Base-by-base conservation (phyloP, 2,797 vertebrate genomes). In the Falco peregrinus region DNA sequence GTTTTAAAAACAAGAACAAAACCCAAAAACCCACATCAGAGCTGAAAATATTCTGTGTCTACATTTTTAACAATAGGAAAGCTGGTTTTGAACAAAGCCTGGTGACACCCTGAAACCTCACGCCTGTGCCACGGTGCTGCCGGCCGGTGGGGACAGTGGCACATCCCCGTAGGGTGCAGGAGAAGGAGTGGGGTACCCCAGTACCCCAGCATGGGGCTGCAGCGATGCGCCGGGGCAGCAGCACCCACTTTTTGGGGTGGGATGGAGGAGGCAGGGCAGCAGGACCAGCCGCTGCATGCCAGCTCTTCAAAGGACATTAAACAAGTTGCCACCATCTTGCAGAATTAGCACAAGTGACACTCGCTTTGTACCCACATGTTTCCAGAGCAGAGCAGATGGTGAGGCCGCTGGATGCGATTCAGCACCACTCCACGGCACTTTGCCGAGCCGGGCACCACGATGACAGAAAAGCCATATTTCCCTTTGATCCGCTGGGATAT, bases 281-380 rank as follows among this genome's bases (percentile, higher is more conserved):
- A 4, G 51, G 37, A 73, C 88, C 33, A 18, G 75, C 90, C 16
- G 3, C 79, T 10, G 9, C 3, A 0, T 33, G 39, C 73, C 81
- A 51, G 74, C 84, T 48, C 71, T 50, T 79, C 80, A 25, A 6
- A 59, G 65, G 78, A 13, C 78, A 67, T 50, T 28, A 37, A 93
- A 83, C 6, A 15, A 4, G 48, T 17, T 28, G 78, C 89, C 94
- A 69, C 56, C 25, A 0, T 13, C 31, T 45, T 37, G 35, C n/a
- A 31, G 87, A 79, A 93, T 79, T 76, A 96, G 94, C 96, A 86
- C 91, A 65, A 97, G 97, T 96, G 98, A 95, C 97, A 85, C 84
- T 97, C 73, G 24, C 90, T 98, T 95, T 97, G 97, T 97, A 68
- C 90, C 97, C 97, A 81, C 97, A 45, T 82, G 97, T 97, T 96